Percentiles rank a stretch among this genome's conserved stretches.
Conservation (phyloP, 1,140 invertebrate genomes). For the Drosophila lowei region DNA sequence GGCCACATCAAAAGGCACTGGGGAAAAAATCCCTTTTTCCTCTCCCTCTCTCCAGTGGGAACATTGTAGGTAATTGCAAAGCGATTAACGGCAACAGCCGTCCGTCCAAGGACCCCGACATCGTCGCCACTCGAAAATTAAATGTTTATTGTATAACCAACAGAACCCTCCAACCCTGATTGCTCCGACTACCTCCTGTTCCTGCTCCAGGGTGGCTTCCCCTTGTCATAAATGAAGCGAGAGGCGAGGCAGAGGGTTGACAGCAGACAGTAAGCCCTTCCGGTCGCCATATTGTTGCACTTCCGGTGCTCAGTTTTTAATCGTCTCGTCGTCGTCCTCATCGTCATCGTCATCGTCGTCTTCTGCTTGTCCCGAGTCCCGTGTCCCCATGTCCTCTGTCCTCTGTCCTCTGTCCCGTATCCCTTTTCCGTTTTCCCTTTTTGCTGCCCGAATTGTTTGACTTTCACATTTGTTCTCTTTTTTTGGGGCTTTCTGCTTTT, state of each 20-base stretch:
- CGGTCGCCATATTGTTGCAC: constrained; percentile 79
- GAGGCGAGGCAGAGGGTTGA: constrained; percentile 19
- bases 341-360: too few species aligned
- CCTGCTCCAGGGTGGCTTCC: constrained; percentile 4
- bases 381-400: neutral
- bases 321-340: constrained; percentile 55
- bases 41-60: neutral
- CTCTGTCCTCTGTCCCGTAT: neutral
- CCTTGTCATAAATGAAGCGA: constrained; percentile 30
- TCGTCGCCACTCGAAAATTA: constrained; percentile 66
- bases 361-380: too few species aligned
- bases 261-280: constrained; percentile 74
- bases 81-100: constrained; percentile 72
- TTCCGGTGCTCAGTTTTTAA: constrained; percentile 79
- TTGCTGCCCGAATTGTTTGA: constrained; percentile 56
- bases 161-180: constrained; percentile 2
- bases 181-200: constrained; percentile 7
- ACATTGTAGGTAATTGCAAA: constrained; percentile 78
- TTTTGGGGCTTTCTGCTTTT: constrained; percentile 3
- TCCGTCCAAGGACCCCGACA: constrained; percentile 46
- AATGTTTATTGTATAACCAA: constrained; percentile 76
- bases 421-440: constrained; percentile 22
- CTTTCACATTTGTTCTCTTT: constrained; percentile 43
- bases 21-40: constrained; percentile 26
- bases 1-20: constrained; percentile 31